Base-by-base conservation (phyloP, 2,888 invertebrate species). In the Phlogophora meticulosa region DNA sequence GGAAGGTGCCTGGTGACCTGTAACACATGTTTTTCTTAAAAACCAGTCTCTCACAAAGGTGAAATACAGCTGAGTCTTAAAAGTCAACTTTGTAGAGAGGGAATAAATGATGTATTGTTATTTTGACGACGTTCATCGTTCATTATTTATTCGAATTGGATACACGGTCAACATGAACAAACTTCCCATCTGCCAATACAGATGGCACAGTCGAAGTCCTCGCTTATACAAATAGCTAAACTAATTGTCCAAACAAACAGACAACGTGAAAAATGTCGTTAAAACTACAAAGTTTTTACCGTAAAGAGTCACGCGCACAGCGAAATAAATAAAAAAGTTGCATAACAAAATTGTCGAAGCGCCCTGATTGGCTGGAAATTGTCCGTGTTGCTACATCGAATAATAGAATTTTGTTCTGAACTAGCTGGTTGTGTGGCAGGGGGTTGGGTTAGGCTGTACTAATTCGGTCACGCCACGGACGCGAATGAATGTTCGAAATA, bases 321-420 rank as follows among this genome's bases (percentile, higher is more conserved):
- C 38, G n/a, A 59, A 69, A 52, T 43, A 71, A 71, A 66, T 57
- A 75, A 77, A 72, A 82, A 72, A 72, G 63, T 57, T 68, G 38
- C 48, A 42, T 75, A 77, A 74, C 58, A 51, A 63, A 68, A 80
- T 80, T 77, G 43, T 48, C 61, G 42, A 42, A 53, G 59, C 65
- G 38, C 48, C 20, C 53, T 77, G 81, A 77, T 77, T 80, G 73
- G 53, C 56, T 73, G 22, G 71, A 82, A 69, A 79, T 63, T 36
- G 58, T 53, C 53, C 20, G 42, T 73, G 77, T 82, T 72, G 59
- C 66, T 66, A 65, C 53, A 61, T 55, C 42, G 58, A 66, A 73
- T 80, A 76, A 82, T 61, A 72, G 36, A 72, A 71, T 80, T 80
- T 62, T 42, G 71, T 69, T 49, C 67, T 49, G 65, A 11, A 51